Evolutionary conservation across 2,113 vertebrate species (phyloP), one percentile per base, ranked within the genome.

Genomic region (Carettochelys insculpta): DNA sequence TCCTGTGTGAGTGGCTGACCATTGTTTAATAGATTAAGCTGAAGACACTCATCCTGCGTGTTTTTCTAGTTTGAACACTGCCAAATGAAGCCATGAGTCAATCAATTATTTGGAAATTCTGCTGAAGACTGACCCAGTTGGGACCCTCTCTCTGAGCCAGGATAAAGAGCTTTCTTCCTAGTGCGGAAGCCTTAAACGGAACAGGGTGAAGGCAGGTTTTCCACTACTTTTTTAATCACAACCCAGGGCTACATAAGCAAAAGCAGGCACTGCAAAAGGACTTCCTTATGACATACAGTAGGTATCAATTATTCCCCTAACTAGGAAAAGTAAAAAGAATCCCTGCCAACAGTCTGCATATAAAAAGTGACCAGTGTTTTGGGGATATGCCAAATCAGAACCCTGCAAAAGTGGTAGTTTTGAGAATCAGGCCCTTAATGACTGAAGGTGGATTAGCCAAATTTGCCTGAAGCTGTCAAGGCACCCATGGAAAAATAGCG

Each of bases 381-480:
- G 87, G 83, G 77, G 75, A 43, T 61, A 25, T 96, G 94, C 84
- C 95, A 95, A 90, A 91, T 86, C 54, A 92, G 78, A 76, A 87
- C 92, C 92, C 82, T 88, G 94, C 77, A 97, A 96, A 93, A 93
- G 38, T 90, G 90, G 83, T 31, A 95, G 91, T 89, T 96, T 94
- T 95, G 95, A 97, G 94, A 95, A 95, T 84, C 84, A 75, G 85
- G 65, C 22, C 53, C 95, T 96, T 97, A 97, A 97, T 89, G 96
- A 95, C 71, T 95, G 79, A 95, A 95, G 82, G 95, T 90, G 89
- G 81, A 96, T 96, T 90, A 97, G 97, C 95, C 93, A 96, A 96
- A 96, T 94, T n/a, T 85, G 95, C 96, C 95, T 96, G 82, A 94
- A 97, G 97, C 94, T 92, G 92, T 94, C 95, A 97, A 93, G 88